These are phyloP conservation scores for Phania funesta DNA, from an alignment of 2,888 invertebrate species.

Conservation along the genomic window DNA sequence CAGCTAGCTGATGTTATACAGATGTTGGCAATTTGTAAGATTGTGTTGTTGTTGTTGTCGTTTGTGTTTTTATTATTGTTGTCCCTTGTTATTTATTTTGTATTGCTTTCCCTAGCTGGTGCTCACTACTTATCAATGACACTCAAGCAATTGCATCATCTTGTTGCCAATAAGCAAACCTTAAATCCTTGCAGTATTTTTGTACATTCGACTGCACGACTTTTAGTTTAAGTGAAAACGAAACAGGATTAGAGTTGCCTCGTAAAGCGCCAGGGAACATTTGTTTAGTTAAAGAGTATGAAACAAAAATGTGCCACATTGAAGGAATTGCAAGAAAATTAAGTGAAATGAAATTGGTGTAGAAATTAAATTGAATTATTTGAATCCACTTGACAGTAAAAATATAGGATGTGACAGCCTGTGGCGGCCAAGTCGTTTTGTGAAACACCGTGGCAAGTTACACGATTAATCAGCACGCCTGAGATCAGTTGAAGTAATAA, in stretches of 20 bases:
- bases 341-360: no score
- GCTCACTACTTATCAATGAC: constrained; percentile 40
- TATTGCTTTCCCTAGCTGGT: background rate
- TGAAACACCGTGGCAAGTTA: no score
- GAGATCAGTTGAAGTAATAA: no score
- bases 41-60: background rate
- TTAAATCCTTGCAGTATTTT: constrained; percentile 38
- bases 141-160: constrained; percentile 45
- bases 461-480: no score
- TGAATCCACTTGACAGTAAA: no score
- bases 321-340: no score
- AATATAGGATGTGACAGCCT: no score
- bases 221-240: background rate
- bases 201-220: background rate
- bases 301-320: background rate
- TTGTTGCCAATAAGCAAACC: constrained; percentile 52
- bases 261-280: background rate
- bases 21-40: constrained; percentile 17
- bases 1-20: background rate
- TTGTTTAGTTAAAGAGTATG: background rate
- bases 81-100: background rate
- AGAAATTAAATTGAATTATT: no score
- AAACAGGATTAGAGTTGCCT: background rate
- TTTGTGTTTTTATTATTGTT: background rate
- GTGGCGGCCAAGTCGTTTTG: no score